Percentiles rank a stretch among this genome's conserved stretches.
These are phyloP conservation scores for Macroglossus sobrinus DNA, from an alignment of 2,113 vertebrate species.

Conservation along the genomic window DNA sequence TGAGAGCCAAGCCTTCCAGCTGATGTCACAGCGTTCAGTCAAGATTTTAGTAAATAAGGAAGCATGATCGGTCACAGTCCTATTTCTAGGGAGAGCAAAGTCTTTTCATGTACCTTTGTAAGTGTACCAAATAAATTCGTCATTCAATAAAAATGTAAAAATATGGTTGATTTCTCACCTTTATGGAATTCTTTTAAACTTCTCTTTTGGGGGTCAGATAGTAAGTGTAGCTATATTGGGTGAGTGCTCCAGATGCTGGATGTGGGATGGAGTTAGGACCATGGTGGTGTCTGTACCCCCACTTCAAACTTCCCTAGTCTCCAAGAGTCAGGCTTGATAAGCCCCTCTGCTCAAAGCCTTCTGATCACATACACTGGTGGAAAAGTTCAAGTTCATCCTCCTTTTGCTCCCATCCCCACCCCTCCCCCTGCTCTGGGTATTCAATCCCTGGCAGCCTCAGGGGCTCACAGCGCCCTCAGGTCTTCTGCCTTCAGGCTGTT, in stretches of 20 bases:
- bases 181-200: background rate
- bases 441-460: no score
- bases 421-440: no score
- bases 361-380: no score
- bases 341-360: background rate
- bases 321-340: background rate
- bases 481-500: no score
- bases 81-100: background rate
- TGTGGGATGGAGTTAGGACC: background rate
- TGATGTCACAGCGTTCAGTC: background rate
- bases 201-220: background rate
- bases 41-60: background rate
- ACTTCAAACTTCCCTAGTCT: background rate
- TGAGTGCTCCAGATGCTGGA: background rate
- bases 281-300: background rate
- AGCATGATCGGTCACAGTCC: background rate
- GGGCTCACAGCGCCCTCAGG: no score
- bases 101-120: background rate
- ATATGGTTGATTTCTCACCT: background rate
- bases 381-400: no score
- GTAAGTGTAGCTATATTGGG: accelerated
- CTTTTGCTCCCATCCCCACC: no score
- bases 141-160: background rate
- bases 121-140: background rate
- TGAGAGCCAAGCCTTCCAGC: background rate